Base-by-base conservation (phyloP, 2,888 invertebrate genomes). In the Drosophila subquinaria region DNA sequence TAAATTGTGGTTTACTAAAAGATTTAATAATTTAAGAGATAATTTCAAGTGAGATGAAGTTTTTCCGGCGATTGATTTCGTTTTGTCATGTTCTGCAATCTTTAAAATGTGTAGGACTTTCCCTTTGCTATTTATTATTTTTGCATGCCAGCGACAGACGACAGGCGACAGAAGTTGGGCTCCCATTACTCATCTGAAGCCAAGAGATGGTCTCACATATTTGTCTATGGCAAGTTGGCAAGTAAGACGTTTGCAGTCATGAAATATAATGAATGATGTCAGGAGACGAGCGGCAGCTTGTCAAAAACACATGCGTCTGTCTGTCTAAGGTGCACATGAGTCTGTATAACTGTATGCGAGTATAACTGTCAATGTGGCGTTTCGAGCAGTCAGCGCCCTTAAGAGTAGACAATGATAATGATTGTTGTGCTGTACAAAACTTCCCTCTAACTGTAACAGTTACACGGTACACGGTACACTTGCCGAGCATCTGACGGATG, bases 191-290 rank as follows among this genome's bases (percentile, higher is more conserved):
- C 88, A 83, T 74, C 72, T 55, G 68, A 47, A 73, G 62, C 57
- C 63, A 4, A 30, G 43, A 40, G 30, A 56, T 11, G 43, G 42
- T 27, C 52, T 51, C 27, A 4, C 20, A 50, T 50, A 43, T n/a
- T 67, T 69, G 38, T 47, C 40, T 30, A 62, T 47, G 17, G 42
- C 27, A 27, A 27, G 69, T 52, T 62, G 59, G 23, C 64, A 68
- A 82, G 63, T 78, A 73, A 85, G 77, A 80, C 78, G 77, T 73
- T 64, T 72, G 79, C 70, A 60, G 76, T 76, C 76, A 82, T 83
- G 84, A 79, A 81, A 76, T 81, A 79, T 87, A 87, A 89, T 82
- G 83, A 89, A 89, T 89, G 87, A 88, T 89, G 82, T 77, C 74
- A 75, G 47, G 30, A 65, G 70, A 61, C 63, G 66, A 71, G 67